Evolutionary conservation across 1,140 invertebrate species (phyloP).

Genomic region (Solenopsis fugax): DNA sequence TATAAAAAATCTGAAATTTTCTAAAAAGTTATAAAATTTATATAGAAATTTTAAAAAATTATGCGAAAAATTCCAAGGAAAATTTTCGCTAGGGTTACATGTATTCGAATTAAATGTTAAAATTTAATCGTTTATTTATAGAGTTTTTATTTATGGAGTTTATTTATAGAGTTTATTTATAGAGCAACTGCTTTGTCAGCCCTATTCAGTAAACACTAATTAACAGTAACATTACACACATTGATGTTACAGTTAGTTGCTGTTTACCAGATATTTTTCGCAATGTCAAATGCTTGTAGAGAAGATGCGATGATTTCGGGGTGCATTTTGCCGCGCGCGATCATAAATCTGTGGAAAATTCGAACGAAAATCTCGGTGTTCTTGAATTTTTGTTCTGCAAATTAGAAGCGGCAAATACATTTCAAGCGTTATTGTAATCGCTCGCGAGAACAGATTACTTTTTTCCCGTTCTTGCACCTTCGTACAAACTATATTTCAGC

Average conservation of each 20-base stretch:
- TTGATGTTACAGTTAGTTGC: neutral
- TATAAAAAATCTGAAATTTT: neutral
- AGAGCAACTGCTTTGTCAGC: too few relatives aligned
- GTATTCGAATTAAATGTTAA: too few relatives aligned
- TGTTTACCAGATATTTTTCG: neutral
- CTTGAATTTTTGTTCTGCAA: neutral
- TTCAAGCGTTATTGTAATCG: neutral
- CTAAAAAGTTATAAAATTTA: neutral
- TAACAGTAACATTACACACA: too few relatives aligned
- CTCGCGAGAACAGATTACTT: neutral
- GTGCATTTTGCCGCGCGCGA: neutral
- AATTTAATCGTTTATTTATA: too few relatives aligned
- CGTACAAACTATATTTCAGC: slow-evolving; percentile 43
- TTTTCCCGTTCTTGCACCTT: neutral
- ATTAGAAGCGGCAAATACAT: neutral
- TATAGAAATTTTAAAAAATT: neutral
- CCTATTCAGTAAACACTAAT: too few relatives aligned
- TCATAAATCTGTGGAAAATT: neutral
- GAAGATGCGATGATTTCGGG: slow-evolving; percentile 18
- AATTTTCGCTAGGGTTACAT: neutral
- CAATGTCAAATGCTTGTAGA: neutral
- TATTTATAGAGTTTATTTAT: too few relatives aligned
- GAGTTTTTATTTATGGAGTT: too few relatives aligned
- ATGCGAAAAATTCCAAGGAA: neutral
- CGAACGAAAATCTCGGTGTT: neutral